A percentile compares a stretch with the other conserved stretches of the same genome.
Evolutionary conservation across 2,113 vertebrate genomes (phyloP).

Genomic region (Gila orcuttii): DNA sequence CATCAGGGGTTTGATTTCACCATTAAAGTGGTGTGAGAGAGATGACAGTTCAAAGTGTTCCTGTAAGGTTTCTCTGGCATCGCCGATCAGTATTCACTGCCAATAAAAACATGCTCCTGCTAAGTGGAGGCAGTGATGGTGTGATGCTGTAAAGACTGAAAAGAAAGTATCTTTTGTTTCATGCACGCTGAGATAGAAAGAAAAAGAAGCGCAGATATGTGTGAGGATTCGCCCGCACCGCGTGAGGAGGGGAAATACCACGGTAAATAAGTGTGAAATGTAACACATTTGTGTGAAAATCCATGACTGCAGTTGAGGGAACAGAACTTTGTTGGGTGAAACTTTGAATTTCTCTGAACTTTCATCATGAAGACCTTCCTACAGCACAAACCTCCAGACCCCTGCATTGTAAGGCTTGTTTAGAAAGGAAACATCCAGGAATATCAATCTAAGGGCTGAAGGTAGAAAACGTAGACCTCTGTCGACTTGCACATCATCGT

Average conservation of each 20-base stretch:
- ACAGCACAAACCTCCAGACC: not conserved
- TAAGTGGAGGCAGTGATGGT: constrained; percentile 51
- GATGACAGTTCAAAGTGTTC: constrained; percentile 27
- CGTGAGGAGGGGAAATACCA: constrained; percentile 63
- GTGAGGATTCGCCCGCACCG: constrained; percentile 43
- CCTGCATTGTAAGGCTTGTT: not conserved
- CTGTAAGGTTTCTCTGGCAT: constrained; percentile 25
- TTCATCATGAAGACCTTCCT: not conserved
- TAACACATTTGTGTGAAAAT: constrained; percentile 59
- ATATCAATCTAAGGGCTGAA: constrained; percentile 38
- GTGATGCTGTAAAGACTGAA: constrained; percentile 62
- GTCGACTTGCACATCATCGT: constrained; percentile 46
- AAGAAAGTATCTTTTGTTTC: constrained; percentile 59
- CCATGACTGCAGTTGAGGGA: constrained; percentile 43
- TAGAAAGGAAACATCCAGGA: not conserved
- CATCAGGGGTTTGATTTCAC: not conserved
- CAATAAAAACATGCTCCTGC: constrained; percentile 23
- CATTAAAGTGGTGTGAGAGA: not conserved
- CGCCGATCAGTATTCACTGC: not conserved
- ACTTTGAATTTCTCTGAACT: constrained; percentile 21
- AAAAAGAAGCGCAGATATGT: constrained; percentile 61
- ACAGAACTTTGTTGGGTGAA: constrained; percentile 5
- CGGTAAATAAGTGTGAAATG: constrained; percentile 63
- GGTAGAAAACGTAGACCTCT: constrained; percentile 55
- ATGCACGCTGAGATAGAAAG: constrained; percentile 54